Base-by-base conservation (phyloP, 1,140 invertebrate genomes). In the Heliconius hewitsoni region DNA sequence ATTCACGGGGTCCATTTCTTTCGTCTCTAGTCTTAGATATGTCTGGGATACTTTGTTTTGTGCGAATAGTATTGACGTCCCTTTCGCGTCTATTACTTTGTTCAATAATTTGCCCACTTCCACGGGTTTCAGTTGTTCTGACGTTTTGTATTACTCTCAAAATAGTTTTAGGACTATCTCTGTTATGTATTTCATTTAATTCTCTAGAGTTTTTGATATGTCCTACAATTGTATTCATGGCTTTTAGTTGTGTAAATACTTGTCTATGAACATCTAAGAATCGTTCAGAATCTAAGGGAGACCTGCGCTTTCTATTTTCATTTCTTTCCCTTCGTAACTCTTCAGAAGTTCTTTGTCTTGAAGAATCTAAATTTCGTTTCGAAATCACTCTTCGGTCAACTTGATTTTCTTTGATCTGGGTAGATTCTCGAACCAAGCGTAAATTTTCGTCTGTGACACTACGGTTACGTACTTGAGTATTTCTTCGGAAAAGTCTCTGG, bases 211-310 rank as follows among this genome's bases (percentile, higher is more conserved):
- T 16, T 66, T 27, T 16, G 23, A 66, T 66, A 66, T 74, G 27
- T 11, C 8, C 50, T 55, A n/a, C 50, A 57, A 74, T 55, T 74
- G 23, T 55, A 74, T 55, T 74, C 23, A 23, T 57, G 50, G 46
- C 16, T 57, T 16, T 66, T 16, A 66, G 13, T 66, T 66, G 60
- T 66, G 23, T 9, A 37, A 79, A 23, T 27, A 30, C 57, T 23
- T 55, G 70, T 13, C 23, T 46, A 50, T 30, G 39, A 18, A 50
- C n/a, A 70, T 74, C 55, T 27, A 30, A 30, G 1, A 66, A 57
- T 57, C 55, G 55, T 23, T 57, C 55, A 57, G 55, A 9, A 50
- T 74, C 55, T 18, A 66, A 66, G 11, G 11, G 9, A 66, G 23
- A 27, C 13, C 13, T 27, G 23, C 60, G 60, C 1, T 66, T 27